Base-by-base conservation (phyloP, 1,140 invertebrate species). In the Musca domestica region DNA sequence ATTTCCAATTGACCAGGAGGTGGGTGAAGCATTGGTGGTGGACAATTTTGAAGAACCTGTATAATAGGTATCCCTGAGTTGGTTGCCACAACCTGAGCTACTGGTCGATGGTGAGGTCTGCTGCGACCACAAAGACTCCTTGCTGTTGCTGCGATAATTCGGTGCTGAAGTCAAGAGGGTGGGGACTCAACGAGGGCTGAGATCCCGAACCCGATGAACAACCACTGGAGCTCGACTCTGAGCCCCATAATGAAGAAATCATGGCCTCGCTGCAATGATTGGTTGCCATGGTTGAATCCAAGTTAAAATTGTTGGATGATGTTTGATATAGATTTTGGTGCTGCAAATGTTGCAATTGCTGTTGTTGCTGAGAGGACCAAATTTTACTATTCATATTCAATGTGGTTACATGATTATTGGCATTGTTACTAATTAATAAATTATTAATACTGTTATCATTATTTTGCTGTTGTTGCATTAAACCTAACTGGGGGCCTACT, bases 371-470 rank as follows among this genome's bases (percentile, higher is more conserved):
- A 7, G 22, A 25, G 56, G 56, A 61, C 56, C 56, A 61, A 9
- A 61, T 30, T 41, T 61, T 25, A 52, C 66, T 73, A 69, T 73
- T 71, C 74, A 74, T 76, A 80, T 41, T 41, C 34, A 41, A 12
- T 7, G 34, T 41, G 34, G 34, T 41, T 41, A 41, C 34, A 41
- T 41, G 34, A 41, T 41, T 41, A 41, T 41, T 41, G 34, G 34
- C 34, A 41, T 80, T 80, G 77, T 80, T 74, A 74, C 78, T 80
- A 78, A 75, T 76, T 73, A 80, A 76, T 78, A 78, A 77, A 72
- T 80, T 80, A 80, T 74, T 80, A 80, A 78, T 80, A 80, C 77
- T 80, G 76, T 73, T 80, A 69, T 71, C 61, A 41, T 69, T 52
- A 58, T 70, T 49, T 47, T 71, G 69, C 67, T 69, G 49, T 61